Evolutionary conservation across 2,888 invertebrate species (phyloP), one percentile per base, ranked within the genome.

Genomic region (Drosophila helvetica): DNA sequence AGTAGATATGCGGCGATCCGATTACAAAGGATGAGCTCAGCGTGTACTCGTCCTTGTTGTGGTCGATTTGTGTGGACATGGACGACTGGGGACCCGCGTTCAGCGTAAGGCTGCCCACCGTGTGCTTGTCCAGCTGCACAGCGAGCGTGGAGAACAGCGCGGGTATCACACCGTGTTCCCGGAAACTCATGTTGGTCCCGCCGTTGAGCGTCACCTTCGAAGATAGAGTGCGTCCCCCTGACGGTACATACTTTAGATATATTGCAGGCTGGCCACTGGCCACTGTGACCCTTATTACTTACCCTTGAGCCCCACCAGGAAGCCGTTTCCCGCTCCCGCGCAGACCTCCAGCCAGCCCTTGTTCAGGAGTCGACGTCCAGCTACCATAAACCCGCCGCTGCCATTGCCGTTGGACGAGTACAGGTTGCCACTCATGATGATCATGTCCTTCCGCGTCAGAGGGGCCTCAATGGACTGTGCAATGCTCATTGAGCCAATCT

Each of bases 381-480:
- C 94, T 17, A 96, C 91, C 79, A 95, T 95, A 55, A 98, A 94
- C n/a, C 95, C 94, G 0, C 92, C 90, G 65, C 76, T 90, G 84
- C 96, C 97, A 73, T 95, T 96, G 18, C 98, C 98, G 93, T 98
- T 98, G 80, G 97, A 96, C 1, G 97, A 96, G 61, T 94, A 95
- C 60, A 97, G 93, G 83, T 96, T 95, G 8, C 97, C 97, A 10
- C 96, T 95, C 84, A 99, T 93, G 0, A 96, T 95, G 77, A 96
- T 94, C 0, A 97, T 98, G 86, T 99, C 97, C 81, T 95, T 95
- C 57, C 95, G 92, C 0, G 98, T 98, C 25, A 99, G 93, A 0
- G 98, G 98, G 51, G 97, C 96, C 91, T 99, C 98, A 52, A 99
- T 96, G 0, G 98, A 98, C 91, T 98, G 98, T 19, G 95, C 95